phyloP scores from a whole-genome alignment of 2,888 invertebrate genomes.

The Amblyjoppa fuscipennis region DNA sequence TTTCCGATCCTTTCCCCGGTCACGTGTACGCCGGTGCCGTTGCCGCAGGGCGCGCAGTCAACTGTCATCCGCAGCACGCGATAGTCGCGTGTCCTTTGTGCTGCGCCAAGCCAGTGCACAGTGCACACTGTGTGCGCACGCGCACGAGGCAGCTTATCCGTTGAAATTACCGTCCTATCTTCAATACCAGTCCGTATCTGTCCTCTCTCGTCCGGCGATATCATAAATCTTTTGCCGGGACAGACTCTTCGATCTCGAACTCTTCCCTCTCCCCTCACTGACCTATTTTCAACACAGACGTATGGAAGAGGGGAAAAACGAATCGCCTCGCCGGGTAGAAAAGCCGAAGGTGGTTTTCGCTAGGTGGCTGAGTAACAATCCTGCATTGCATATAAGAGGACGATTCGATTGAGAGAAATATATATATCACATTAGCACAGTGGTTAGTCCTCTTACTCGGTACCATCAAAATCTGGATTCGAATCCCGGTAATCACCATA shows the following conservation, averaged over 20 bases:
- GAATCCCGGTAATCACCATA: no score
- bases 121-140: constrained; percentile 5
- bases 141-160: constrained; percentile 36
- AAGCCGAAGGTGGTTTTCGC: neutral
- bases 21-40: constrained; percentile 39
- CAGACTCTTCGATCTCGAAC: neutral
- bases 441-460: neutral
- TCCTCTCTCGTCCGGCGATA: constrained; percentile 24
- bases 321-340: neutral
- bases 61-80: constrained; percentile 71
- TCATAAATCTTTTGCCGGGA: constrained; percentile 26
- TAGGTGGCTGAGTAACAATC: neutral
- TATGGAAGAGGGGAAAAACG: neutral
- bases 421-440: neutral
- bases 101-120: constrained; percentile 23
- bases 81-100: constrained; percentile 69
- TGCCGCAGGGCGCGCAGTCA: constrained; percentile 60
- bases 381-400: no score
- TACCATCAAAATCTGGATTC: no score
- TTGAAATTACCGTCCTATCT: constrained; percentile 47
- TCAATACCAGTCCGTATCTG: constrained; percentile 19
- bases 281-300: neutral
- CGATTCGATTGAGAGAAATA: no score
- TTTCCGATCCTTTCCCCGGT: constrained; percentile 35
- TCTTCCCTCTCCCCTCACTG: neutral